Conservation (phyloP, 2,113 vertebrate genomes). For the Dromiciops gliroides region DNA sequence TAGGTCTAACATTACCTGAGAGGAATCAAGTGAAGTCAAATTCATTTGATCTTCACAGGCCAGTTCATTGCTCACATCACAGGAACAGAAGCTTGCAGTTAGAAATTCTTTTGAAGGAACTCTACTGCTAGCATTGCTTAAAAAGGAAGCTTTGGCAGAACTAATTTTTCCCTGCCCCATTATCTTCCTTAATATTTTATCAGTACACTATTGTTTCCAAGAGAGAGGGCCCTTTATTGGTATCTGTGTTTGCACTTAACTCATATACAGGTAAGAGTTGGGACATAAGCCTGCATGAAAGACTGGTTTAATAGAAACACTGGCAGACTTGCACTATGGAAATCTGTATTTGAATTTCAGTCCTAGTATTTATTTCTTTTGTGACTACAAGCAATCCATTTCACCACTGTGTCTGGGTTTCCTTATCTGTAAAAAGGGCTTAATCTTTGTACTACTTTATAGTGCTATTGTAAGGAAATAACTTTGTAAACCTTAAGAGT, state of each 20-base stretch:
- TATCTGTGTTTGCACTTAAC: background rate
- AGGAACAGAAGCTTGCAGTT: no score
- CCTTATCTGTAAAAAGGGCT: background rate
- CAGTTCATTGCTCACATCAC: accelerated
- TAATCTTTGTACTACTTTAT: background rate
- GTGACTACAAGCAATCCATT: background rate
- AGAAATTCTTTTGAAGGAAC: background rate
- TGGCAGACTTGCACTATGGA: background rate
- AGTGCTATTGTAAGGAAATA: background rate
- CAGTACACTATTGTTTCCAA: background rate
- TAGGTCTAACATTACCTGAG: background rate
- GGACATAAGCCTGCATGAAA: background rate
- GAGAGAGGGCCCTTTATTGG: background rate
- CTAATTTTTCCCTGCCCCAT: background rate
- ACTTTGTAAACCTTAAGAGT: background rate
- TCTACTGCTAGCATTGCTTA: background rate
- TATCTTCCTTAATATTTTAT: background rate
- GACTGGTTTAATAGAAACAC: background rate
- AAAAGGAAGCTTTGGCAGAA: background rate
- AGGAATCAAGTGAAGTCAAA: background rate
- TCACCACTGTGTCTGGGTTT: background rate
- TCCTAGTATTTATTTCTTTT: background rate
- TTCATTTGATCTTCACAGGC: background rate
- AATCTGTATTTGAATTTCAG: background rate
- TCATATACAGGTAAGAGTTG: background rate